Conservation (phyloP, 1,140 invertebrate species). For the Drosophila lini region DNA sequence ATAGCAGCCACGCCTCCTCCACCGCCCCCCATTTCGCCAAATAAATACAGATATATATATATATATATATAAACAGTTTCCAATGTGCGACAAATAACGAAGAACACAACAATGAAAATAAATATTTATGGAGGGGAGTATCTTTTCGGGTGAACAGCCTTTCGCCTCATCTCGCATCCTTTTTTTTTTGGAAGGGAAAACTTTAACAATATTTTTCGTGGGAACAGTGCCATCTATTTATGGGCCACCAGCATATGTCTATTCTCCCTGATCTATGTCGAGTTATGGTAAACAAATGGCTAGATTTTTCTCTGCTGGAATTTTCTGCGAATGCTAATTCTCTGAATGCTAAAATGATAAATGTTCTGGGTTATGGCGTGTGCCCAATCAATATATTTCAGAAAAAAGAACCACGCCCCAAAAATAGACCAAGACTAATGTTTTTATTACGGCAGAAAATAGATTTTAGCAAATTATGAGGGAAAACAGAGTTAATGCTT, state of each 20-base stretch:
- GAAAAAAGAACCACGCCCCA: not conserved
- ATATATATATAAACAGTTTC: conserved; percentile 1
- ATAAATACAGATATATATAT: not conserved
- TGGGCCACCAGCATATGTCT: conserved; percentile 32
- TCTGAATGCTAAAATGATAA: conserved; percentile 23
- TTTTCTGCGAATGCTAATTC: conserved; percentile 41
- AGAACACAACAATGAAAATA: conserved; percentile 54
- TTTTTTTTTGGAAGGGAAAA: conserved; percentile 3
- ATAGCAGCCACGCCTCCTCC: conserved; percentile 46
- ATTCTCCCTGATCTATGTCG: conserved; percentile 47
- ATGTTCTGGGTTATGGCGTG: conserved; percentile 35
- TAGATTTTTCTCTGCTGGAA: conserved; percentile 2
- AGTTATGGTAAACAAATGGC: conserved; percentile 54
- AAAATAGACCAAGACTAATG: conserved; percentile 39
- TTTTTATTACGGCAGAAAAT: conserved; percentile 66
- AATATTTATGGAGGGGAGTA: conserved; percentile 58
- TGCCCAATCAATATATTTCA: conserved; percentile 23
- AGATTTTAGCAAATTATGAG: conserved; percentile 55
- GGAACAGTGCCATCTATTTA: conserved; percentile 8
- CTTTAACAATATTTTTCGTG: conserved; percentile 12
- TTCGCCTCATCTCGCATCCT: conserved; percentile 8
- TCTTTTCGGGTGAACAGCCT: conserved; percentile 28
- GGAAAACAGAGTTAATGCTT: conserved; percentile 25
- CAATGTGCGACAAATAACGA: conserved; percentile 42
- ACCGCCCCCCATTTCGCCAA: conserved; percentile 1